Evolutionary conservation across 2,113 vertebrate species (phyloP).

Genomic region (Eudyptes chrysolophus): DNA sequence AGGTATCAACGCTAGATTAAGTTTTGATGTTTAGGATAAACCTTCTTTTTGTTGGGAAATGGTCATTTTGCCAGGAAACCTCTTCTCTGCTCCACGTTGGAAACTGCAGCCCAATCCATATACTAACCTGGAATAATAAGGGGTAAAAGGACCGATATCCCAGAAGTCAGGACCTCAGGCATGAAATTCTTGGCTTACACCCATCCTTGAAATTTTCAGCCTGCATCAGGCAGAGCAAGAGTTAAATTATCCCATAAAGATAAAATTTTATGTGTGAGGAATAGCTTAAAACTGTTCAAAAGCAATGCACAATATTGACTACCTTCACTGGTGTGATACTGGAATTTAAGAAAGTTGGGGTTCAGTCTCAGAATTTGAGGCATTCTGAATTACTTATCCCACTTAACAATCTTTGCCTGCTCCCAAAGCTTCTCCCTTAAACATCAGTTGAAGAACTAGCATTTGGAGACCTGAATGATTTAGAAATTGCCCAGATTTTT

Average conservation of each 20-base stretch:
- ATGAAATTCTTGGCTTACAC: background rate
- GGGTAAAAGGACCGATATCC: background rate
- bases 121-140: background rate
- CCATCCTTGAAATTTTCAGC: background rate
- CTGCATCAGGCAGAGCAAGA: background rate
- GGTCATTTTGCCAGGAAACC: background rate
- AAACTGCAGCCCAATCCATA: background rate
- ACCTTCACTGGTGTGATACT: background rate
- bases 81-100: background rate
- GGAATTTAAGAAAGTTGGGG: background rate
- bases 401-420: background rate
- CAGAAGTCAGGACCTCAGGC: background rate
- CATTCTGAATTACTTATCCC: background rate
- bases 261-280: background rate
- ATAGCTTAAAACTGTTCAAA: background rate
- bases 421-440: background rate
- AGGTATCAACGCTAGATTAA: background rate
- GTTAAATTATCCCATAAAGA: background rate
- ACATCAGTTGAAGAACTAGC: background rate
- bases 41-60: background rate
- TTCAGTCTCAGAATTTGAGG: background rate
- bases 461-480: background rate
- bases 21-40: background rate
- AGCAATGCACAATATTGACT: background rate
- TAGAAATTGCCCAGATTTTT: slow-evolving; percentile 6